Conservation (phyloP, 2,113 vertebrate genomes). For the Anoura caudifer region DNA sequence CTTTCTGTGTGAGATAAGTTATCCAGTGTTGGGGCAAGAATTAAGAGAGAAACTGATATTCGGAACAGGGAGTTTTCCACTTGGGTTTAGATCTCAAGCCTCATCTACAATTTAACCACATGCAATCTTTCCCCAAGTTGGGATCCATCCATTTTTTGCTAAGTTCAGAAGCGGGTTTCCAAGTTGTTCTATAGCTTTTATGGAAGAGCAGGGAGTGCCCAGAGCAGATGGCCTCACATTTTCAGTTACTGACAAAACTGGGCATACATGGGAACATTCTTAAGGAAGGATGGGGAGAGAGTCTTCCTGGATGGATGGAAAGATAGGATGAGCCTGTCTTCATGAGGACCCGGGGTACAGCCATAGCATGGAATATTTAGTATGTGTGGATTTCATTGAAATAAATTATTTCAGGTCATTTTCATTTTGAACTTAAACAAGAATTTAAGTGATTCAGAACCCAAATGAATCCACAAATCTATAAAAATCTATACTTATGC, state of each 20-base stretch:
- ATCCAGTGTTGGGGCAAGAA: background rate
- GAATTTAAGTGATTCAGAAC: constrained; percentile 55
- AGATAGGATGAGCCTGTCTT: background rate
- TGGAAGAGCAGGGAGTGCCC: background rate
- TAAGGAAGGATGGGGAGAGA: background rate
- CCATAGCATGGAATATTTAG: background rate
- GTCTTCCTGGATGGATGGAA: background rate
- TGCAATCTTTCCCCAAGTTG: background rate
- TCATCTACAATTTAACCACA: background rate
- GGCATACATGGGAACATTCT: background rate
- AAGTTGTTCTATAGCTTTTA: background rate
- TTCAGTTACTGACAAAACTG: background rate
- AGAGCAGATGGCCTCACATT: background rate
- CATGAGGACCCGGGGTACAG: background rate
- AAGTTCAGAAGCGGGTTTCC: background rate
- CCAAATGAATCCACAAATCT: constrained; percentile 49
- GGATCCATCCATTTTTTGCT: background rate
- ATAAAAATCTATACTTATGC: constrained; percentile 54
- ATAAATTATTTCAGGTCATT: constrained; percentile 52
- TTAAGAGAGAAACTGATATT: constrained; percentile 17
- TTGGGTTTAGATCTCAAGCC: background rate
- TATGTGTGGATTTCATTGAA: constrained; percentile 23
- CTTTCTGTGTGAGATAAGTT: background rate
- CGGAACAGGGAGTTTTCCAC: constrained; percentile 18
- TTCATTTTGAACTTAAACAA: constrained; percentile 49